These are phyloP conservation scores for Chionis minor DNA, from an alignment of 2,113 vertebrate genomes.

Conservation along the genomic window DNA sequence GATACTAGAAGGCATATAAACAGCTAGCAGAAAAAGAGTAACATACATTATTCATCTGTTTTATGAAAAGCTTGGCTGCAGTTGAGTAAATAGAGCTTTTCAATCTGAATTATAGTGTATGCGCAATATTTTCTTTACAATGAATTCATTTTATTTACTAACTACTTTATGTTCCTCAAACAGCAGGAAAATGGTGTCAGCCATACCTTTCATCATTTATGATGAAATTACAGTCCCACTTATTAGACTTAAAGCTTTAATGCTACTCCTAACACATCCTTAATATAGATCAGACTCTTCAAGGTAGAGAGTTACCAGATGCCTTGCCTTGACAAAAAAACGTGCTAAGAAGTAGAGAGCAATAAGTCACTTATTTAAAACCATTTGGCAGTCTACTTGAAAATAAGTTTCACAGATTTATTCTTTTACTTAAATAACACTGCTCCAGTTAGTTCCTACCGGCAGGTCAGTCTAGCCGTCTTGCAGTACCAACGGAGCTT, in stretches of 20 bases:
- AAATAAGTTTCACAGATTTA: not conserved
- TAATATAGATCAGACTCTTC: not conserved
- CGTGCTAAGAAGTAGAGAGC: not conserved
- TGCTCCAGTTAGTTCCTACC: not conserved
- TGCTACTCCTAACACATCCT: not conserved
- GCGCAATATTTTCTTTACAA: not conserved
- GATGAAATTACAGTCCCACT: not conserved
- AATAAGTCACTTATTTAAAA: not conserved
- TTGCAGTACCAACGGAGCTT: not conserved
- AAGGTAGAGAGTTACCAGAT: not conserved
- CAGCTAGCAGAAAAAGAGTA: not conserved
- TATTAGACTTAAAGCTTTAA: not conserved
- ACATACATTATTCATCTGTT: constrained; percentile 29
- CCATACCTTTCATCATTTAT: not conserved
- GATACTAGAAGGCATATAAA: not conserved
- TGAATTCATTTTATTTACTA: not conserved
- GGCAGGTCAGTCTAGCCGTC: not conserved
- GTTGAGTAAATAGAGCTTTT: constrained; percentile 35
- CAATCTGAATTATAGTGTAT: not conserved
- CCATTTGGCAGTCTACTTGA: not conserved
- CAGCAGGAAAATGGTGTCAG: not conserved
- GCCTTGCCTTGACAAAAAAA: not conserved
- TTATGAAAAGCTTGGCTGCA: constrained; percentile 23
- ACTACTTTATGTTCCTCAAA: not conserved
- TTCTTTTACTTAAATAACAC: not conserved